Evolutionary conservation across 2,113 vertebrate species (phyloP), one percentile per base, ranked within the genome.

Genomic region (Melanerpes formicivorus): DNA sequence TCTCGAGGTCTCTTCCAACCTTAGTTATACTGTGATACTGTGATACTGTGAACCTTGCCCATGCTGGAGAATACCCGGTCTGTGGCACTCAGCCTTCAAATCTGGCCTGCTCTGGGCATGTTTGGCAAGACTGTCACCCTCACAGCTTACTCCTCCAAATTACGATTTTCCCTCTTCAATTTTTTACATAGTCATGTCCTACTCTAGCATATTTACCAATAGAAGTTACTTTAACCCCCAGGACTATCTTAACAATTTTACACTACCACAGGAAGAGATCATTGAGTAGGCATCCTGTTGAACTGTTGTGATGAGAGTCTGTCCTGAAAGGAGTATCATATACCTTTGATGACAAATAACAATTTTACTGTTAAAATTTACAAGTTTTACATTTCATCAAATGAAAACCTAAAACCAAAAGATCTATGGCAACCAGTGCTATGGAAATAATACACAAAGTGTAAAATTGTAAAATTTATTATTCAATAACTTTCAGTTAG

Each of bases 91-190:
- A 76, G 37, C 13, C 19, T 19, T 17, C 1, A 9, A 79, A 42
- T 25, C 30, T 14, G 32, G 4, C 15, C 63, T 62, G 23, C 8
- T 37, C 29, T 23, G 9, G 22, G 11, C 0, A 0, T 58, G 22
- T n/a, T 80, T 70, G 65, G 5, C 9, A 27, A 65, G n/a, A 7
- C 40, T 67, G 12, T 32, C 30, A 80, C 27, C 15, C 11, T 48
- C 1, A 0, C 32, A 16, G 7, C 4, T 65, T 74, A 18, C 30
- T 83, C 23, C 7, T 75, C 19, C 3, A 0, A 32, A 23, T 56
- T 70, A 37, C 10, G 21, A 29, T 23, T 67, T 37, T 7, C 64
- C 48, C 10, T 30, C 34, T 21, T 56, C 5, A 5, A 1, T 2
- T 62, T 71, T 67, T 42, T 30, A 18, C 12, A 13, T 0, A 29